Percentiles rank a stretch among this genome's conserved stretches.
Evolutionary conservation across 2,888 invertebrate species (phyloP).

Genomic region (Coenonympha glycerion): DNA sequence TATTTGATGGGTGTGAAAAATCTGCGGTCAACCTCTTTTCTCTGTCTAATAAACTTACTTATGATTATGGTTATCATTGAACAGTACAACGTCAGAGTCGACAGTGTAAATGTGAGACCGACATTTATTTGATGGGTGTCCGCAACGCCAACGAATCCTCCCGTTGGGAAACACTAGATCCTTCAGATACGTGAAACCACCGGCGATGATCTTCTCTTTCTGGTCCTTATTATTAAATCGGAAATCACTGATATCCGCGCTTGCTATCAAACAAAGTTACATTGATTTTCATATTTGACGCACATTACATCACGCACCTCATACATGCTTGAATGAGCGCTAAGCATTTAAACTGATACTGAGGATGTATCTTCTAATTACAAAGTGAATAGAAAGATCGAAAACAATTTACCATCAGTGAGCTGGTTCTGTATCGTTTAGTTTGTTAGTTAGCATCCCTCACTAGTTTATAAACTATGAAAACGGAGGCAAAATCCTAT

Average conservation of each 20-base stretch:
- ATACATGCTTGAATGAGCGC: too few species aligned
- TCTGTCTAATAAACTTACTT: conserved; percentile 2
- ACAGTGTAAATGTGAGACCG: conserved; percentile 51
- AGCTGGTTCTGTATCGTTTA: too few species aligned
- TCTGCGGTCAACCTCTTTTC: too few species aligned
- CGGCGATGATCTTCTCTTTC: conserved; percentile 44
- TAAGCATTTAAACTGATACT: too few species aligned
- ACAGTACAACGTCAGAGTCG: conserved; percentile 45
- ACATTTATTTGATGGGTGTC: conserved; percentile 40
- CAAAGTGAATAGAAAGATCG: too few species aligned
- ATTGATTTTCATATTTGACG: background rate
- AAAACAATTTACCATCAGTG: too few species aligned
- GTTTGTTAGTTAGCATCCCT: too few species aligned
- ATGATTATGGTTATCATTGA: conserved; percentile 50
- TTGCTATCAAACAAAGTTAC: conserved; percentile 15
- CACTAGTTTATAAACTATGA: too few species aligned
- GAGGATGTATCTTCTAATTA: too few species aligned
- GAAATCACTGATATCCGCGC: conserved; percentile 36
- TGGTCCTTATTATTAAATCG: conserved; percentile 40
- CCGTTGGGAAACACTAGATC: conserved; percentile 47
- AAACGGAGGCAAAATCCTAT: too few species aligned
- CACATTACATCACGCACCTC: background rate
- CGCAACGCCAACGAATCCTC: conserved; percentile 48
- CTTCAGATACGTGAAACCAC: conserved; percentile 45
- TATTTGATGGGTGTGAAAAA: conserved; percentile 38